A percentile compares a stretch with the other conserved stretches of the same genome.
Evolutionary conservation across 2,113 vertebrate species (phyloP).

Genomic region (Silurus glanis): DNA sequence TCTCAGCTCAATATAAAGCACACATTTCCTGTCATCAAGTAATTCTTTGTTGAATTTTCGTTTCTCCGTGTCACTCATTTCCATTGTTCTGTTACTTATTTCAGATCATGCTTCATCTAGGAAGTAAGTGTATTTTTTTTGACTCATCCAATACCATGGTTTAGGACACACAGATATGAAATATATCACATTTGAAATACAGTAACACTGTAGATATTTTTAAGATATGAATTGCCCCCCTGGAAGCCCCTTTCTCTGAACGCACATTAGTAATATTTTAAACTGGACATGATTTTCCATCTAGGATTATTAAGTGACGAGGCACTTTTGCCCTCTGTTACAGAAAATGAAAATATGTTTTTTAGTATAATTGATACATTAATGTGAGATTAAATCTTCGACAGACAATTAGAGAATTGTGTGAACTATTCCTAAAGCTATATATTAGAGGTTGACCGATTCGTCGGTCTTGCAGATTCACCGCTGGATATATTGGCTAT

Average conservation of each 20-base stretch:
- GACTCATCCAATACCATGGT: slow-evolving; percentile 16
- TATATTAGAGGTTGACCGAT: no score
- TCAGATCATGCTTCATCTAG: slow-evolving; percentile 67
- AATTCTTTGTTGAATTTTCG: background rate
- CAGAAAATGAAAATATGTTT: background rate
- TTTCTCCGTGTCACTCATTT: slow-evolving; percentile 25
- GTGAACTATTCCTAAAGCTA: no score
- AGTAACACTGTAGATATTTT: background rate
- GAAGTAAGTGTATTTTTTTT: slow-evolving; percentile 68
- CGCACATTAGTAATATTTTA: background rate
- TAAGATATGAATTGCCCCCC: background rate
- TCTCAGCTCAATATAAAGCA: background rate
- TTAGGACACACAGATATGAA: background rate
- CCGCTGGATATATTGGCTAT: no score
- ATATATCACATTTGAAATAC: no score
- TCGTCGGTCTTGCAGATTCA: no score
- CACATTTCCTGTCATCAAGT: background rate
- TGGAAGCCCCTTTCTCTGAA: background rate
- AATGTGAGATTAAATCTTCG: background rate
- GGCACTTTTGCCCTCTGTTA: background rate
- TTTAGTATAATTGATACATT: background rate
- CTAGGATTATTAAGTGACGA: background rate
- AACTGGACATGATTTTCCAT: background rate
- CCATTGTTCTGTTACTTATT: slow-evolving; percentile 42
- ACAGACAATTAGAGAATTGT: background rate